A percentile compares a stretch with the other conserved stretches of the same genome.
phyloP scores from a whole-genome alignment of 2,113 vertebrate species.

The Ameiurus melas region DNA sequence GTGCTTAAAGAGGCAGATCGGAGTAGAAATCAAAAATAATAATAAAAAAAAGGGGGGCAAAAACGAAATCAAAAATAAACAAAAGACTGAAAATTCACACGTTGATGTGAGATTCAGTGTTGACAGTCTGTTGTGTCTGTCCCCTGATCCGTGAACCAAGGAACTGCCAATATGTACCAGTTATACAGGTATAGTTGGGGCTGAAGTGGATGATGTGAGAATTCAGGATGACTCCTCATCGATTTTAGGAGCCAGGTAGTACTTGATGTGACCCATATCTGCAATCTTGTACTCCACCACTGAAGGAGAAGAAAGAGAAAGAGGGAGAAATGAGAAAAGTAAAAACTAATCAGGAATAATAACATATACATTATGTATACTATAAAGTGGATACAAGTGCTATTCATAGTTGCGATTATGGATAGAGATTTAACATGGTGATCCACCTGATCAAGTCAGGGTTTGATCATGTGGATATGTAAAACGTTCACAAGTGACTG shows the following conservation, averaged over 20 bases:
- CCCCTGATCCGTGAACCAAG: not conserved
- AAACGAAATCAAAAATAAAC: not conserved
- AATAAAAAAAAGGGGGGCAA: too few species aligned
- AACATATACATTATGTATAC: not conserved
- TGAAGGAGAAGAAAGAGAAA: slow-evolving; percentile 55
- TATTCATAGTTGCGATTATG: not conserved
- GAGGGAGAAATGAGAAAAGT: not conserved
- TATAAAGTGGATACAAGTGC: not conserved
- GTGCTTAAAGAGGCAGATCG: not conserved
- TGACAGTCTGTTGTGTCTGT: slow-evolving; percentile 13
- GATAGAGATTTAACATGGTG: not conserved
- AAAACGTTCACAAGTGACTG: not conserved
- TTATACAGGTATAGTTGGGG: not conserved
- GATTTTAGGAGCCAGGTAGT: slow-evolving; percentile 97
- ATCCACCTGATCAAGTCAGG: not conserved
- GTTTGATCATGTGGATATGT: not conserved
- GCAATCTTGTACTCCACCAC: slow-evolving; percentile 99
- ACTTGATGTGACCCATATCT: slow-evolving; percentile 97
- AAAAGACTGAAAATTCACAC: not conserved
- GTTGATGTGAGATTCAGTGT: not conserved
- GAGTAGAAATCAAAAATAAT: not conserved
- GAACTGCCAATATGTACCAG: not conserved
- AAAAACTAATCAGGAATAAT: not conserved
- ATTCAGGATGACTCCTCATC: slow-evolving; percentile 90
- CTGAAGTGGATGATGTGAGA: not conserved